Conservation (phyloP, 2,888 invertebrate genomes). For the Colostygia pectinataria region DNA sequence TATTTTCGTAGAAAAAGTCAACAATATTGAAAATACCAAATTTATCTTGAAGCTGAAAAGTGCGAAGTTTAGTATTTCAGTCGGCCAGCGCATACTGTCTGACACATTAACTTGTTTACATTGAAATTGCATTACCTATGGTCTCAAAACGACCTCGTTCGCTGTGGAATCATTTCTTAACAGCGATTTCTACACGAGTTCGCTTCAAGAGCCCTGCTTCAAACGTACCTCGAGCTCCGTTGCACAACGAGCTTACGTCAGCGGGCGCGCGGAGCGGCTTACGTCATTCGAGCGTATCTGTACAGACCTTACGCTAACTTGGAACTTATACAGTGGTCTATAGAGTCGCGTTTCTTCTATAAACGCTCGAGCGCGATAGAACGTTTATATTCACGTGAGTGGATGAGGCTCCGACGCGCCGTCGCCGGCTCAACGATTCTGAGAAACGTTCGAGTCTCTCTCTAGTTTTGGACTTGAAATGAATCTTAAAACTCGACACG, state of each 20-base stretch:
- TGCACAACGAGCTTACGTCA: slow-evolving; percentile 83
- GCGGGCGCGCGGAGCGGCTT: slow-evolving; percentile 78
- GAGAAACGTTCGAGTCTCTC: slow-evolving; percentile 75
- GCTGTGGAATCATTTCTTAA: slow-evolving; percentile 70
- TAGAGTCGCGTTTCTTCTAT: slow-evolving; percentile 54
- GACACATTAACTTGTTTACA: slow-evolving; percentile 1
- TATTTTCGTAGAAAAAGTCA: no score
- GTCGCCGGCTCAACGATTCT: slow-evolving; percentile 79
- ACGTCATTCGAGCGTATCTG: slow-evolving; percentile 75
- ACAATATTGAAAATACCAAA: no score
- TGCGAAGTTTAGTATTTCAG: not conserved
- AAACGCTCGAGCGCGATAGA: slow-evolving; percentile 68
- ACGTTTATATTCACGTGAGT: slow-evolving; percentile 81
- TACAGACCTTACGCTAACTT: slow-evolving; percentile 56
- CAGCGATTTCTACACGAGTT: slow-evolving; percentile 77
- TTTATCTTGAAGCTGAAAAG: not conserved
- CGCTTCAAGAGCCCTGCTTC: slow-evolving; percentile 76
- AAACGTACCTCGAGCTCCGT: slow-evolving; percentile 77
- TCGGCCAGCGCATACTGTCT: not conserved
- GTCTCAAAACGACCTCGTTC: slow-evolving; percentile 67
- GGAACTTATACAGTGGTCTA: slow-evolving; percentile 54
- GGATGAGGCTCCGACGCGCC: slow-evolving; percentile 78
- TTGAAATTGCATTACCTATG: slow-evolving; percentile 32
- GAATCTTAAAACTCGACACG: slow-evolving; percentile 62
- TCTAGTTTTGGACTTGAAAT: slow-evolving; percentile 79